Evolutionary conservation across 2,113 vertebrate species (phyloP), one percentile per base, ranked within the genome.

Genomic region (Apeltes quadracus): DNA sequence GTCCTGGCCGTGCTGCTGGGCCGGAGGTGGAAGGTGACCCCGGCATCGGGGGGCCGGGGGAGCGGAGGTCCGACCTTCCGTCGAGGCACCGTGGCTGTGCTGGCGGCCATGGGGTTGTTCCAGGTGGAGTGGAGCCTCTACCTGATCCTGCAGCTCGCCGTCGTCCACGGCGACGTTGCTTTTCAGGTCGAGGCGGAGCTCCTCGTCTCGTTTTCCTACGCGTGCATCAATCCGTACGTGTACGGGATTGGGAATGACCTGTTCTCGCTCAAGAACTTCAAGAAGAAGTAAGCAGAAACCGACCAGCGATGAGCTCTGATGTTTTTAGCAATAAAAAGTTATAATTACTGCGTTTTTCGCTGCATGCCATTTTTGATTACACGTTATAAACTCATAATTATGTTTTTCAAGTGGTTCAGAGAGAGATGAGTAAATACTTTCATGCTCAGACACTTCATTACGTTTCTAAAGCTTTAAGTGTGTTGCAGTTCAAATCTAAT

Each of bases 61-160:
- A 69, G n/a, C 22, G 76, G 32, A 51, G 23, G 63, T 22, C 39
- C 7, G 4, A 57, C 39, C 27, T 58, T 90, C 23, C 84, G 86
- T 36, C 50, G 85, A 12, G 91, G 93, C 38, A 90, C 86, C 0
- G 3, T 83, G 0, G 84, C 90, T 1, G 72, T 94, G 0, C 78
- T 95, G 65, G 79, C 85, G 16, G 93, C 92, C 9, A 93, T 93
- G 93, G 73, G 15, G 0, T 62, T 93, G 66, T 94, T 94, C 61
- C 92, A 92, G 75, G 39, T 93, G 0, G 81, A 92, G 78, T 94
- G 93, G 92, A 91, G 67, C 22, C 32, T 93, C 22, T 92, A 92
- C 62, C 18, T 94, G 70, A 61, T 90, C 63, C 74, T 94, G 10
- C 90, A 92, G 4, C 71, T 93, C 56, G 48, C 20, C 2, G 59